These are phyloP conservation scores for Asteroscopus sphinx DNA, from an alignment of 2,888 invertebrate genomes.

Conservation along the genomic window DNA sequence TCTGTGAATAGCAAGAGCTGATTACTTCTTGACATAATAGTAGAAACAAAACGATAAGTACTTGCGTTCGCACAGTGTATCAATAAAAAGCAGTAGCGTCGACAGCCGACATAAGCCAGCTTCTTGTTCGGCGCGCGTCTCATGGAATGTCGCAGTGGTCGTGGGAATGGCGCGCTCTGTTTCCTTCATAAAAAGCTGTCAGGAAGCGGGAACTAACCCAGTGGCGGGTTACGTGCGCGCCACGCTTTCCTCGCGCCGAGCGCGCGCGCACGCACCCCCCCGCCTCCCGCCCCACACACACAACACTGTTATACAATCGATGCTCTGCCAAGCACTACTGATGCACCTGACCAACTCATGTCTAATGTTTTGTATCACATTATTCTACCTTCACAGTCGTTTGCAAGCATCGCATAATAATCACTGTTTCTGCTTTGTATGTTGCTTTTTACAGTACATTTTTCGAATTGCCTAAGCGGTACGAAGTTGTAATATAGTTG, in stretches of 20 bases:
- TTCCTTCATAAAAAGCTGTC: conserved; percentile 72
- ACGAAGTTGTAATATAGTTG: too few relatives aligned
- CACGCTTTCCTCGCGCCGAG: conserved; percentile 72
- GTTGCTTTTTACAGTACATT: too few relatives aligned
- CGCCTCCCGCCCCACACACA: not conserved
- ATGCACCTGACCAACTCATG: conserved; percentile 14
- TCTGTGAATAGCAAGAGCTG: too few relatives aligned
- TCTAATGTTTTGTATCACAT: not conserved
- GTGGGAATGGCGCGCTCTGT: conserved; percentile 61
- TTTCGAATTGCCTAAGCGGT: too few relatives aligned
- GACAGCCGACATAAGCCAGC: not conserved
- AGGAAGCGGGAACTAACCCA: conserved; percentile 86
- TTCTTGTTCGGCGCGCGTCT: conserved; percentile 5
- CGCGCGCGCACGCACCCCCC: conserved; percentile 50
- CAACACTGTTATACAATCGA: conserved; percentile 43
- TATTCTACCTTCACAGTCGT: not conserved
- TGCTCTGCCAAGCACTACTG: not conserved
- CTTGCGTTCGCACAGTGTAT: not conserved
- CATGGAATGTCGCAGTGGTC: conserved; percentile 55
- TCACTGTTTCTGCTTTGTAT: not conserved
- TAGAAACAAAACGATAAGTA: too few relatives aligned
- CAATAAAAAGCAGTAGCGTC: not conserved
- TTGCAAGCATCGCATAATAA: not conserved
- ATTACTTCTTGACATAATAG: too few relatives aligned
- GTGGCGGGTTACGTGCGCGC: conserved; percentile 76